Base-by-base conservation (phyloP, 1,140 invertebrate species). In the Carposina sasakii region DNA sequence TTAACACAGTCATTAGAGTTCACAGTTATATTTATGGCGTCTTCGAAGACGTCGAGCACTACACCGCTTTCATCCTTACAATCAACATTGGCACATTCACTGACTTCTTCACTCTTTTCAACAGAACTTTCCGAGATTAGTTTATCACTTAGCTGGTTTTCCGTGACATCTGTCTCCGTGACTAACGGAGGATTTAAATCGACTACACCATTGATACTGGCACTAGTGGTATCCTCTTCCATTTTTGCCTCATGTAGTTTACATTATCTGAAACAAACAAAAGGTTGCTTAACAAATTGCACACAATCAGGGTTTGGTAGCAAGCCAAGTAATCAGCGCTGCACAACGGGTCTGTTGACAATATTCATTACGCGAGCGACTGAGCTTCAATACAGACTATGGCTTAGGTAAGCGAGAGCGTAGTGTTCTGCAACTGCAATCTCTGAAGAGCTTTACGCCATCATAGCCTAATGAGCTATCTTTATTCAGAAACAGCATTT, bases 201-300 rank as follows among this genome's bases (percentile, higher is more conserved):
- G 34, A 53, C 53, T 28, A 66, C 71, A 17, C 46, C 55, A 21
- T 17, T 10, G 20, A 15, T 39, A 9, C 10, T 19, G 42, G 48
- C 50, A 54, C 55, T 57, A 39, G 50, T 57, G 43, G 54, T 54
- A 60, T 50, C 63, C 61, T 77, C 76, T 57, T 77, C 77, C 79
- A 83, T 83, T 33, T 54, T 57, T 53, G 34, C 43, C 52, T 37
- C 42, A n/a, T n/a, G 63, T 63, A 65, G 53, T 54, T 83, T 59
- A 78, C 77, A 83, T 83, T 68, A 71, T 83, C 79, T 83, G 79
- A 45, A 81, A 81, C 65, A 75, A 77, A 52, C 63, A n/a, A 63
- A 54, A 57, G 42, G n/a, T n/a, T n/a, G n/a, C n/a, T n/a, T n/a
- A n/a, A n/a, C n/a, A n/a, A n/a, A n/a, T n/a, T n/a, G n/a, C n/a